A percentile compares a stretch with the other conserved stretches of the same genome.
Conservation (phyloP, 2,888 invertebrate genomes). For the Druceiella hillmani region DNA sequence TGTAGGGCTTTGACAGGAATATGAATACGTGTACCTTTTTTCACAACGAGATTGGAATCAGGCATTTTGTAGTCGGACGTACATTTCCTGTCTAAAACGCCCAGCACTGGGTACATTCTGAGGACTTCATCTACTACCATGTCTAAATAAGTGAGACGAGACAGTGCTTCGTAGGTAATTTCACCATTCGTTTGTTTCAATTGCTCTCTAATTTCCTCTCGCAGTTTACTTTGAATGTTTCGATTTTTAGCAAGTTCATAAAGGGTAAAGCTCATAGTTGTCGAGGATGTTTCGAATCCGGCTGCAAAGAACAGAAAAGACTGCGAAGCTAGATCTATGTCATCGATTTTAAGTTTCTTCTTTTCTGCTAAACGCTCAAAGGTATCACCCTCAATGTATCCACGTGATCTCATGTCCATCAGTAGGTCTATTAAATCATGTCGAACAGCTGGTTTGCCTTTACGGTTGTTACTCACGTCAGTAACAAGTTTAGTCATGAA, state of each 20-base stretch:
- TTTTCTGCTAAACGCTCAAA: no score
- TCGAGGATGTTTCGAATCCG: slow-evolving; percentile 1
- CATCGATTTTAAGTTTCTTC: background rate
- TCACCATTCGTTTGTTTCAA: background rate
- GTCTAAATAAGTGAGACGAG: background rate
- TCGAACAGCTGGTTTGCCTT: background rate
- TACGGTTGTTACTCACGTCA: background rate
- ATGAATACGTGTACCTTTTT: background rate
- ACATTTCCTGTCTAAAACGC: background rate
- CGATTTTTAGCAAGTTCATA: background rate
- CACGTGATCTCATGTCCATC: background rate
- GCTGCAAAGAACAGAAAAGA: slow-evolving; percentile 2
- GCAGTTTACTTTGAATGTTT: background rate
- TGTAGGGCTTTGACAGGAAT: background rate
- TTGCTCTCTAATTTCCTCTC: background rate
- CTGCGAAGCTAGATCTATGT: background rate
- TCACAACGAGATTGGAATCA: background rate
- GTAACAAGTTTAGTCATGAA: background rate
- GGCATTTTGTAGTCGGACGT: background rate
- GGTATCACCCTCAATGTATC: no score
- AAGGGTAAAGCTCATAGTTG: background rate
- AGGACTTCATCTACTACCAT: background rate
- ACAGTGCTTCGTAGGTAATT: background rate
- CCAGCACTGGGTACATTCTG: background rate
- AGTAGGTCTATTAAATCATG: background rate